Evolutionary conservation across 2,113 vertebrate species (phyloP).

Genomic region (Pituophis catenifer): DNA sequence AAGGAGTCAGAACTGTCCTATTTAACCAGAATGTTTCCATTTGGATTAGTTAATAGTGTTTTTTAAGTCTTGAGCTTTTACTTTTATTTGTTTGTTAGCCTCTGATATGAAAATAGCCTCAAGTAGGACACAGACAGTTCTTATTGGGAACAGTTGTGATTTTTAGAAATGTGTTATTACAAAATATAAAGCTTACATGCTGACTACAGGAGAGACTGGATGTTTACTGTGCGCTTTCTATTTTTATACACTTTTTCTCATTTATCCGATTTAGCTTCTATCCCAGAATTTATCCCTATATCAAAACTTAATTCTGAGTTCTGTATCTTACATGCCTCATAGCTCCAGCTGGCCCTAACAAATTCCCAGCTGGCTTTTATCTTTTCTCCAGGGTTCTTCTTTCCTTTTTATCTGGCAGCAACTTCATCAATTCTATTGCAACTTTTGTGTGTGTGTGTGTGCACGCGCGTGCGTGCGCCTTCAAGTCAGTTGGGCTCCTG

Average conservation of each 20-base stretch:
- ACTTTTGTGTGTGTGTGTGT: background rate
- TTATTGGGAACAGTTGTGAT: background rate
- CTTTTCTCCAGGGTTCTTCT: background rate
- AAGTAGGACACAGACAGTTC: background rate
- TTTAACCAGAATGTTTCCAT: background rate
- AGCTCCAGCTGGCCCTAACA: background rate
- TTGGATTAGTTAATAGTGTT: background rate
- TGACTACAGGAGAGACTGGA: background rate
- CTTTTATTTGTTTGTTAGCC: background rate
- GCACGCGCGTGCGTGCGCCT: fast-evolving
- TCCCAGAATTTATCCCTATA: background rate
- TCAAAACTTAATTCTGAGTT: background rate
- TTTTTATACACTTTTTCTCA: background rate
- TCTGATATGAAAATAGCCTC: background rate
- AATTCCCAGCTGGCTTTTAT: background rate
- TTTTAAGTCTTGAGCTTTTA: background rate
- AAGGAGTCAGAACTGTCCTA: background rate
- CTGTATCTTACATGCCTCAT: background rate
- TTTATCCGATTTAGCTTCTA: background rate
- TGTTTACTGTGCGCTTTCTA: background rate
- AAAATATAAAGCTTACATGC: background rate
- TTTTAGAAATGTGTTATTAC: background rate
- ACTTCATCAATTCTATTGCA: background rate
- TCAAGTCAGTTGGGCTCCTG: background rate
- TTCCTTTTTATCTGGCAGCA: background rate